Base-by-base conservation (phyloP, 1,140 invertebrate genomes). In the Whitmania pigra region DNA sequence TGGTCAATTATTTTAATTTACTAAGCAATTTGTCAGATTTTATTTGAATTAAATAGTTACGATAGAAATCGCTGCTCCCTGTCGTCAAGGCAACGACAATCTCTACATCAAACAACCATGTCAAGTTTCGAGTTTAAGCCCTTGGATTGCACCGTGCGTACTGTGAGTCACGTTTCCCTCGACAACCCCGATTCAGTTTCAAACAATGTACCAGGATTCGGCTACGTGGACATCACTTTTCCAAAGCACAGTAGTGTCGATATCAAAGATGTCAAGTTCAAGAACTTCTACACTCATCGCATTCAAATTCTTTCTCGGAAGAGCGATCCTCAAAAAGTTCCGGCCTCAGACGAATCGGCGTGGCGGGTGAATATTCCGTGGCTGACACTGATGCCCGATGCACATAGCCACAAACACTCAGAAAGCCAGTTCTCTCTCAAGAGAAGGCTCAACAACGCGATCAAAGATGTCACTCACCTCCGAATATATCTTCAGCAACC, bases 401-500 rank as follows among this genome's bases (percentile, higher is more conserved):
- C 84, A 25, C 83, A 85, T 72, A 79, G 79, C 68, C 84, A 85
- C 73, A 76, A 79, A 11, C 81, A 82, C 22, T 80, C 82, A 31
- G 84, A 85, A 73, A 81, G 82, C 74, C 78, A 79, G 54, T 79
- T 84, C 67, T 81, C 80, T 40, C 78, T 85, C 40, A 79, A 79
- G 5, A 78, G 78, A 17, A 83, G 83, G 76, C 82, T 85, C 73
- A 82, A 84, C 72, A 76, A 69, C 13, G 79, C 79, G 0, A 69
- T 81, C 53, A 72, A 60, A 2, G 78, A 80, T 72, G 72, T 81
- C 2, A 75, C 75, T 5, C 78, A 78, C 13, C 74, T 86, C 71
- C 74, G 84, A 29, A 75, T 86, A 18, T 81, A 85, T 60, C 77
- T 86, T 29, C 79, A 82, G 60, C 85, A 86, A 74, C 85, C 85